Evolutionary conservation across 30 jellyfish, hydroid and myxozoan genomes (phyloP).

Genomic region (Turritopsis rubra): DNA sequence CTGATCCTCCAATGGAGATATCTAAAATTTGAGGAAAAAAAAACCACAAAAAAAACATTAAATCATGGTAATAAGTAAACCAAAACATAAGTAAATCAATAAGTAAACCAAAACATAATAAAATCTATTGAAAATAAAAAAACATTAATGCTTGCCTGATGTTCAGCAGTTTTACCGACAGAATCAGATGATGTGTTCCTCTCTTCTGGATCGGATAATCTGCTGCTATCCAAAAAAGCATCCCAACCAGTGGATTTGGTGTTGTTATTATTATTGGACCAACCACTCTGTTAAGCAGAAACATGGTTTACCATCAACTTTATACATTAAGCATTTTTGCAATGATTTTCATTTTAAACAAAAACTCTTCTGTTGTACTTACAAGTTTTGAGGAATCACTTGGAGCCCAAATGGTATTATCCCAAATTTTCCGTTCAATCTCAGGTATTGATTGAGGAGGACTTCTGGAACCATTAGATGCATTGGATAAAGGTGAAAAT

Average conservation of each 20-base stretch:
- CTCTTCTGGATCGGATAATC: constrained; percentile 26
- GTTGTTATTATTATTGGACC: neutral
- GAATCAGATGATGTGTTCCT: constrained; percentile 28
- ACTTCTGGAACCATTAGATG: constrained; percentile 46
- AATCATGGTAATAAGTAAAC: too few species aligned
- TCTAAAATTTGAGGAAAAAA: too few species aligned
- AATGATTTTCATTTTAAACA: neutral
- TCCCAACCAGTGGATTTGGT: neutral
- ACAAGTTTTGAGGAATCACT: constrained; percentile 9
- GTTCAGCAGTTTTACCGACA: constrained; percentile 24
- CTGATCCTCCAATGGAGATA: constrained; percentile 23
- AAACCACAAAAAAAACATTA: too few species aligned
- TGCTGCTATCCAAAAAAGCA: constrained; percentile 1
- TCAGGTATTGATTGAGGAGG: constrained; percentile 65
- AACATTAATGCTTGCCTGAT: neutral
- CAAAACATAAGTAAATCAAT: too few species aligned
- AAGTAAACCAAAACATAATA: neutral
- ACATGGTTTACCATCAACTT: neutral
- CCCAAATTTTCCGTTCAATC: constrained; percentile 12
- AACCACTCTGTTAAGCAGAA: neutral
- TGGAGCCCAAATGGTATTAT: constrained; percentile 31
- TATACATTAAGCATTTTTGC: neutral
- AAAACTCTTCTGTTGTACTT: neutral
- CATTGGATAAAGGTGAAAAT: constrained; percentile 73
- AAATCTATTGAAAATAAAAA: neutral